phyloP scores from a whole-genome alignment of 2,888 invertebrate genomes.

The Dromius quadrimaculatus region DNA sequence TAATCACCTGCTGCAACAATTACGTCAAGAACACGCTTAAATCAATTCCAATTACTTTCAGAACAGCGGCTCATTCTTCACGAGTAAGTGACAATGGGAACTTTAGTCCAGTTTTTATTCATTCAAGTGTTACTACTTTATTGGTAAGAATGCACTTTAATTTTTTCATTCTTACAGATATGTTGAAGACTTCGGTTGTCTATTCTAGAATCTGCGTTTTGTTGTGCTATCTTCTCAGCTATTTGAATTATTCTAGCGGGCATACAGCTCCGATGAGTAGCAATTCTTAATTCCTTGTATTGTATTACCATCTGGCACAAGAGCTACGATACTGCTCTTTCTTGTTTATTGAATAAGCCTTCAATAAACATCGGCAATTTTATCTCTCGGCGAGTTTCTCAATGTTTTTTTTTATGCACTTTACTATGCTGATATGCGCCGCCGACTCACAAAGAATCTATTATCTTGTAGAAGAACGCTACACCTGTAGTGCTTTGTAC shows the following conservation, averaged over 20 bases:
- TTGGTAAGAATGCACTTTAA: too few species aligned
- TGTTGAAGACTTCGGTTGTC: too few species aligned
- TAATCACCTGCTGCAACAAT: constrained; percentile 40
- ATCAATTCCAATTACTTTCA: constrained; percentile 42
- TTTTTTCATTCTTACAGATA: too few species aligned
- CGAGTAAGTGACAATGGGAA: too few species aligned
- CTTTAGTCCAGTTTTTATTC: too few species aligned
- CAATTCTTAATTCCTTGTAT: constrained; percentile 27
- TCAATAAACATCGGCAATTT: constrained; percentile 23
- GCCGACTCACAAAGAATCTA: constrained; percentile 13
- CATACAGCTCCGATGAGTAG: constrained; percentile 15
- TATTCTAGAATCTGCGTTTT: too few species aligned
- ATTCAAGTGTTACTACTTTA: too few species aligned
- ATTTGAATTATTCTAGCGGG: neutral
- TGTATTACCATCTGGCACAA: constrained; percentile 30
- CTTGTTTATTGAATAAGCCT: constrained; percentile 1
- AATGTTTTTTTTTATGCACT: constrained; percentile 1
- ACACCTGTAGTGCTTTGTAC: constrained; percentile 9
- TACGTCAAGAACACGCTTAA: constrained; percentile 27
- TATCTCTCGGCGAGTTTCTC: neutral
- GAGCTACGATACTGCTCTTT: constrained; percentile 13
- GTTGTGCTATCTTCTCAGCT: too few species aligned
- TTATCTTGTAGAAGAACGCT: constrained; percentile 8
- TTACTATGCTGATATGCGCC: neutral
- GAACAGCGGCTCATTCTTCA: constrained; percentile 19